Evolutionary conservation across 1,140 invertebrate genomes (phyloP).

Genomic region (Cecropterus lyciades): DNA sequence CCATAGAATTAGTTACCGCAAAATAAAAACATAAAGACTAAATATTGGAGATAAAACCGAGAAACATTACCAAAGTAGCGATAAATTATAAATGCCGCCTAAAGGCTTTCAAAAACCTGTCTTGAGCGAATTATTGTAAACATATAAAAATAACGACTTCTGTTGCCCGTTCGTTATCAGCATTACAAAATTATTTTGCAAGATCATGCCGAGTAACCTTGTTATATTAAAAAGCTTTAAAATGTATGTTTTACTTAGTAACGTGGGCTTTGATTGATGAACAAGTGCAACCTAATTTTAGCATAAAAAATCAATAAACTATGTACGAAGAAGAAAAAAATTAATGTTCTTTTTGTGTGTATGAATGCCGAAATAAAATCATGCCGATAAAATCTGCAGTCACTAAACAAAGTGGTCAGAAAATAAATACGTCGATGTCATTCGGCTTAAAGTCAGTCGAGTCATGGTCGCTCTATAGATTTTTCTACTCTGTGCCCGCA

Average conservation of each 20-base stretch:
- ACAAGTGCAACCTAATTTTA: slow-evolving; percentile 15
- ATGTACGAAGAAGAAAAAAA: too few relatives aligned
- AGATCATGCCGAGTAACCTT: slow-evolving; percentile 34
- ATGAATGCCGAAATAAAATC: slow-evolving; percentile 1
- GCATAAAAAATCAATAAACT: slow-evolving; percentile 3
- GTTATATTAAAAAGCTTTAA: slow-evolving; percentile 37
- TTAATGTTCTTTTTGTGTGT: background rate
- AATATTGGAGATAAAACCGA: too few relatives aligned
- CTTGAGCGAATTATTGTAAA: slow-evolving; percentile 32
- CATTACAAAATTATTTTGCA: slow-evolving; percentile 28
- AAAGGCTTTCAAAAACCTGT: slow-evolving; percentile 30
- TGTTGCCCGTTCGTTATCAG: slow-evolving; percentile 21
- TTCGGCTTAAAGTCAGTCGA: slow-evolving; percentile 5
- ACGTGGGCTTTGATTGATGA: slow-evolving; percentile 27
- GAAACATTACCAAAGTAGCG: too few relatives aligned
- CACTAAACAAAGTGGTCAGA: slow-evolving; percentile 16
- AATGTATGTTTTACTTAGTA: slow-evolving; percentile 21
- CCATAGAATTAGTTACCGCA: too few relatives aligned
- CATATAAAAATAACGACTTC: slow-evolving; percentile 29
- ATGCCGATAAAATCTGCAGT: slow-evolving; percentile 24
- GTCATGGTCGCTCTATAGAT: slow-evolving; percentile 36
- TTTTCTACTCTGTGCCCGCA: slow-evolving; percentile 35
- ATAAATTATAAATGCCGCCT: slow-evolving; percentile 13
- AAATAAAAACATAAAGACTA: too few relatives aligned
- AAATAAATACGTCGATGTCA: slow-evolving; percentile 26